Conservation (phyloP, 1,140 invertebrate species). For the Drosophila teissieri region DNA sequence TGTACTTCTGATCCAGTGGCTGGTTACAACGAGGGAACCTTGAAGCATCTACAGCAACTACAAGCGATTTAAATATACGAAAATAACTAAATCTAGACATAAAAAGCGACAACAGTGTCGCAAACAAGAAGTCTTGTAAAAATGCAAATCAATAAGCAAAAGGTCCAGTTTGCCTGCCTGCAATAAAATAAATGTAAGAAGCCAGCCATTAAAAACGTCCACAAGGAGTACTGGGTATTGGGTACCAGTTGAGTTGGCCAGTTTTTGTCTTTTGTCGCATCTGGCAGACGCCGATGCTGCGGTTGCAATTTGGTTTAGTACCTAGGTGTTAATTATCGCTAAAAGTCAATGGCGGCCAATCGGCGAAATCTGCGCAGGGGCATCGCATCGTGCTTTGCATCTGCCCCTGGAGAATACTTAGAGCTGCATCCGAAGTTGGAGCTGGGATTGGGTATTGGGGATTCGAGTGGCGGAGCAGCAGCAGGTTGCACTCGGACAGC, state of each 20-base stretch:
- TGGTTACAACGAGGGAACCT: slow-evolving; percentile 18
- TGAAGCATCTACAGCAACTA: slow-evolving; percentile 41
- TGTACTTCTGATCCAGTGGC: slow-evolving; percentile 46
- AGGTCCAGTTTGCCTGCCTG: slow-evolving; percentile 57
- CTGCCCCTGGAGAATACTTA: slow-evolving; percentile 63
- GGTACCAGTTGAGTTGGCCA: slow-evolving; percentile 16
- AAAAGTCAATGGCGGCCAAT: slow-evolving; percentile 79
- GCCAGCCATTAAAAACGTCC: slow-evolving; percentile 33
- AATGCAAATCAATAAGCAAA: slow-evolving; percentile 82
- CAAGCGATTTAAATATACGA: slow-evolving; percentile 78
- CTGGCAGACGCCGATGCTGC: slow-evolving; percentile 32
- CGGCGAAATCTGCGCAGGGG: slow-evolving; percentile 71
- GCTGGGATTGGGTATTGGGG: background rate
- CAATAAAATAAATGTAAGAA: slow-evolving; percentile 80
- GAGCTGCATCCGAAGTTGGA: slow-evolving; percentile 12
- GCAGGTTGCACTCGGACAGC: slow-evolving; percentile 41
- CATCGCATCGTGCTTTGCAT: slow-evolving; percentile 68
- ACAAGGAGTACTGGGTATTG: slow-evolving; percentile 27
- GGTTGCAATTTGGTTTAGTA: slow-evolving; percentile 77
- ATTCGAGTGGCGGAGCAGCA: slow-evolving; percentile 7
- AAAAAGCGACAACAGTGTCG: slow-evolving; percentile 46
- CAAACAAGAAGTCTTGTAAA: slow-evolving; percentile 73
- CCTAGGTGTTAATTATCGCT: slow-evolving; percentile 82
- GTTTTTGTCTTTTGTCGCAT: slow-evolving; percentile 58
- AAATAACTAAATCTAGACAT: slow-evolving; percentile 72